Conservation (phyloP, 1,140 invertebrate species). For the Drosophila simulans region DNA sequence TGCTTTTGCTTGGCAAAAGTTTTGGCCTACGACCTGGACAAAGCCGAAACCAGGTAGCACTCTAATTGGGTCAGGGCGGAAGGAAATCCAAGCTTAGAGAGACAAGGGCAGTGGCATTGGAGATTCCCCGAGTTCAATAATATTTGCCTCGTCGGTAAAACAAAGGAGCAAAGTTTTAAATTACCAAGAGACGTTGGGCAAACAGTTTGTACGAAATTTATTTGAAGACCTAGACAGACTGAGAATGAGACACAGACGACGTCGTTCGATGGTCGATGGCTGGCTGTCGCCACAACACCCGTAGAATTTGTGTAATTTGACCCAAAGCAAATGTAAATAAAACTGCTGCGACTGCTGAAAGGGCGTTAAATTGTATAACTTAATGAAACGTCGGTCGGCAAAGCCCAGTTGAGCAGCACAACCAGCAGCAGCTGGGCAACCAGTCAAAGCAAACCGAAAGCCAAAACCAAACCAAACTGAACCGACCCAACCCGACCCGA, state of each 20-base stretch:
- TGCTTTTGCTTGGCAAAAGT: conserved; percentile 20
- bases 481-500: background rate
- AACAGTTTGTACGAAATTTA: conserved; percentile 74
- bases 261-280: conserved; percentile 52
- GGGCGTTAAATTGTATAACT: conserved; percentile 83
- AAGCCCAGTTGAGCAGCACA: conserved; percentile 19
- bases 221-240: conserved; percentile 24
- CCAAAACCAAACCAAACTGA: conserved; percentile 50
- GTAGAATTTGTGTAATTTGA: conserved; percentile 84
- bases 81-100: conserved; percentile 20
- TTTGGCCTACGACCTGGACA: conserved; percentile 39
- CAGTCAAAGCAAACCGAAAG: conserved; percentile 75
- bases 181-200: conserved; percentile 63
- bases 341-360: conserved; percentile 78
- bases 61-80: conserved; percentile 69
- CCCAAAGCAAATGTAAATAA: conserved; percentile 83
- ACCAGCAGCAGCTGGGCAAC: conserved; percentile 49
- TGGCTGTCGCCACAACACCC: conserved; percentile 79
- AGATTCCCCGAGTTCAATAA: conserved; percentile 60
- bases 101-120: conserved; percentile 5
- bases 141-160: conserved; percentile 59
- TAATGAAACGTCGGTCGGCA: conserved; percentile 70
- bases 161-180: conserved; percentile 71
- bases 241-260: conserved; percentile 27
- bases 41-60: conserved; percentile 31